Conservation (phyloP, 2,113 vertebrate species). For the Verasper variegatus region DNA sequence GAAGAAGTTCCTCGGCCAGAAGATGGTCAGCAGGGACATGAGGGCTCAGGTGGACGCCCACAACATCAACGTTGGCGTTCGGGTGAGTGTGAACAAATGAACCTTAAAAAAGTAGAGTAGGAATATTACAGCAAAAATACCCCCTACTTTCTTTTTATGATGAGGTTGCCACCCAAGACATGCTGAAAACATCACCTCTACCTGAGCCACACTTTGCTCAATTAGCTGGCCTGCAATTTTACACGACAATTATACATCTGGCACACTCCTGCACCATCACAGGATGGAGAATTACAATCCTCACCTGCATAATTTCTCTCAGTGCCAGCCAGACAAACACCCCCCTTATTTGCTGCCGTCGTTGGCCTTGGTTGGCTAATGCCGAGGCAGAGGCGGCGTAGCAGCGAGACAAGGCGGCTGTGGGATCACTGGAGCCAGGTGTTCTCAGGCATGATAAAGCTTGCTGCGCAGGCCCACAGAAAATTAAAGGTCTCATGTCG, state of each 20-base stretch:
- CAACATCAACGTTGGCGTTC: slow-evolving; percentile 94
- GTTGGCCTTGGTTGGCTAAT: slow-evolving; percentile 43
- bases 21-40: slow-evolving; percentile 93
- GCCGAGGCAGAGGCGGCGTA: slow-evolving; percentile 50
- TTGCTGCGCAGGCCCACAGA: slow-evolving; percentile 79
- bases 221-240: slow-evolving; percentile 47
- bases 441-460: slow-evolving; percentile 86
- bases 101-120: too few species aligned
- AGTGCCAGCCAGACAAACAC: slow-evolving; percentile 49
- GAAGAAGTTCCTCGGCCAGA: slow-evolving; percentile 94
- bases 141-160: not conserved
- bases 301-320: slow-evolving; percentile 27
- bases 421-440: slow-evolving; percentile 80
- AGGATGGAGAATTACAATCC: slow-evolving; percentile 18
- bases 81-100: slow-evolving; percentile 81
- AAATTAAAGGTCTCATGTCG: slow-evolving; percentile 84
- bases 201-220: slow-evolving; percentile 33
- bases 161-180: slow-evolving; percentile 23
- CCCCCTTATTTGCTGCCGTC: slow-evolving; percentile 34
- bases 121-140: not conserved
- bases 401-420: slow-evolving; percentile 68
- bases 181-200: slow-evolving; percentile 14
- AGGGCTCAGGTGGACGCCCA: slow-evolving; percentile 93
- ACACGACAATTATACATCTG: slow-evolving; percentile 42
- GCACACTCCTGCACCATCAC: slow-evolving; percentile 32